Base-by-base conservation (phyloP, 2,888 invertebrate species). In the Lepidocyrtoides sp. region DNA sequence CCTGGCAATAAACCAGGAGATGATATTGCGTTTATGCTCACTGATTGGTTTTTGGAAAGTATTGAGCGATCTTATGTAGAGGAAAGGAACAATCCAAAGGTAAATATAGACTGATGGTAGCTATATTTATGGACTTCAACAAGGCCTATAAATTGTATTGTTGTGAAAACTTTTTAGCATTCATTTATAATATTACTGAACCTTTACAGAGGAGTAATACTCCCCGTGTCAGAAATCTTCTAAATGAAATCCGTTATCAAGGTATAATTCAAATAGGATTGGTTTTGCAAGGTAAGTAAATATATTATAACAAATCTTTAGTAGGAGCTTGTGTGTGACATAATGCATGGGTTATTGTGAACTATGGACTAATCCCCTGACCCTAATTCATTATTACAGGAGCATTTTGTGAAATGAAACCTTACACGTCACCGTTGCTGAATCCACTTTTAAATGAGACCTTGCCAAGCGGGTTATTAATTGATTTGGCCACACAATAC, bases 401-500 rank as follows among this genome's bases (percentile, higher is more conserved):
- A 12, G 93, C 92, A 29, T 93, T 91, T 91, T 92, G 93, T 82
- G 92, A 92, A 60, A 92, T 81, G 7, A 88, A 86, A 41, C 23
- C 54, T 32, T 60, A 96, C 91, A 93, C 94, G 8, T 97, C 97
- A 0, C 96, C 97, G 0, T 95, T 98, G 23, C 95, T 98, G 36
- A 96, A 96, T 7, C 97, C 97, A 86, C 96, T 98, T 82, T 95
- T 98, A 57, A 96, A 96, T 72, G 97, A 97, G 93, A 97, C 96
- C 79, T 95, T 98, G 26, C 98, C 98, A 0, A 96, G 97, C 48
- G 97, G 97, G 0, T 97, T 98, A 94, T 95, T 98, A 26, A 96
- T 97, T 3, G 96, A 96, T 92, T 95, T 97, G 10, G 95, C 97
- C 17, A 95, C 96, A 14, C 96, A 96, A 85, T 96, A 96, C 10